Percentiles rank a stretch among this genome's conserved stretches.
These are phyloP conservation scores for Drosophila pandora DNA, from an alignment of 1,140 invertebrate species.

Conservation along the genomic window DNA sequence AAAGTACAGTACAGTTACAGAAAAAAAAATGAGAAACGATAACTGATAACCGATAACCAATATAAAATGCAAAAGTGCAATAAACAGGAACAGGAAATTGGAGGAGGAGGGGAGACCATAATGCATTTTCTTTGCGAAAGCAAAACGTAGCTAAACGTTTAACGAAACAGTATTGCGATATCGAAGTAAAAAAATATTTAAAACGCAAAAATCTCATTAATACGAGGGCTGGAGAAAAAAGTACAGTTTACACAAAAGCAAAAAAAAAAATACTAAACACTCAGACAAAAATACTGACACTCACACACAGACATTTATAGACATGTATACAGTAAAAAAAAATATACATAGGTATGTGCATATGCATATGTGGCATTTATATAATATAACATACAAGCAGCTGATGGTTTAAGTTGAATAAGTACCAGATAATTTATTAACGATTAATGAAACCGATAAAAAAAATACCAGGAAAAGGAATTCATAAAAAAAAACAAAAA, in stretches of 20 bases:
- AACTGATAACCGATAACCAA: background rate
- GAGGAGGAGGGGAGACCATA: constrained; percentile 14
- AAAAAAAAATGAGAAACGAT: background rate
- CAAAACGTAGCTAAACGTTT: constrained; percentile 10
- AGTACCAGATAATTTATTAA: constrained; percentile 77
- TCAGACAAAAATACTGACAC: constrained; percentile 9
- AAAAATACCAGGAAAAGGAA: constrained; percentile 44
- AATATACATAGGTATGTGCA: constrained; percentile 27
- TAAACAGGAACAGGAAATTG: constrained; percentile 4
- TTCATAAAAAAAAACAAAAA: constrained; percentile 54
- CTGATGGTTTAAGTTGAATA: constrained; percentile 75
- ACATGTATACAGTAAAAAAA: constrained; percentile 17
- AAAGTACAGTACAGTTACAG: background rate
- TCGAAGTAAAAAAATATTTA: background rate
- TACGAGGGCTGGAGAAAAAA: background rate
- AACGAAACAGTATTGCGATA: constrained; percentile 71
- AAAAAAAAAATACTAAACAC: constrained; percentile 7
- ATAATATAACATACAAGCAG: constrained; percentile 56
- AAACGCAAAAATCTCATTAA: constrained; percentile 15
- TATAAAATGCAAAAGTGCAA: constrained; percentile 9
- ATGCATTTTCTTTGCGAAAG: constrained; percentile 38
- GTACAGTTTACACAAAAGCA: constrained; percentile 8
- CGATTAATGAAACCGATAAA: constrained; percentile 59
- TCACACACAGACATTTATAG: constrained; percentile 13
- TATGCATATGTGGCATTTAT: constrained; percentile 73